phyloP scores from a whole-genome alignment of 1,140 invertebrate species.

The Hesperophylax magnus region DNA sequence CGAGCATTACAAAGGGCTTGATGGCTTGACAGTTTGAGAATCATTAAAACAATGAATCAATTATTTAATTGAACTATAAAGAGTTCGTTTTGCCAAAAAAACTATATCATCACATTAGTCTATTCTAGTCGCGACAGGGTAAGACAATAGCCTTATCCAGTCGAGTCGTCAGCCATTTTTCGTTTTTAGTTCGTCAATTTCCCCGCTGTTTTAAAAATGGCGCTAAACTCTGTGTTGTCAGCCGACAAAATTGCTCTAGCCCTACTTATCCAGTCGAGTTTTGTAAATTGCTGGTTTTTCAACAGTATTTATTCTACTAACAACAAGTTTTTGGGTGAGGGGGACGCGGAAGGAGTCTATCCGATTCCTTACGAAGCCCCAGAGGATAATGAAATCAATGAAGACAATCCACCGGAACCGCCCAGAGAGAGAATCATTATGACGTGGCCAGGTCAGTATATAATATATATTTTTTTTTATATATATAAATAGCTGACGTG shows the following conservation, averaged over 20 bases:
- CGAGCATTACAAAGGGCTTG: too few species aligned
- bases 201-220: constrained; percentile 9
- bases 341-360: constrained; percentile 41
- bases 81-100: constrained; percentile 1
- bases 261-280: constrained; percentile 15
- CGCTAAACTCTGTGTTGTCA: constrained; percentile 37
- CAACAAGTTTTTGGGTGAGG: constrained; percentile 31
- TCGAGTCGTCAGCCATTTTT: not conserved
- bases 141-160: not conserved
- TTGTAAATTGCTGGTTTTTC: constrained; percentile 45
- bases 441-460: constrained; percentile 47
- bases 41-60: not conserved
- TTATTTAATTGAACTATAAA: constrained; percentile 33
- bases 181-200: not conserved
- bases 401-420: constrained; percentile 47
- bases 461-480: too few species aligned
- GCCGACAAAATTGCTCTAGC: not conserved
- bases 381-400: constrained; percentile 43
- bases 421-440: constrained; percentile 47
- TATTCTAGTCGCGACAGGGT: not conserved
- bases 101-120: not conserved
- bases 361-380: constrained; percentile 48
- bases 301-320: constrained; percentile 36
- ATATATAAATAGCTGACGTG: too few species aligned
- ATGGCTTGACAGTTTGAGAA: constrained; percentile 7